Evolutionary conservation across 1,140 invertebrate genomes (phyloP).

Genomic region (Oryctes rhinoceros): DNA sequence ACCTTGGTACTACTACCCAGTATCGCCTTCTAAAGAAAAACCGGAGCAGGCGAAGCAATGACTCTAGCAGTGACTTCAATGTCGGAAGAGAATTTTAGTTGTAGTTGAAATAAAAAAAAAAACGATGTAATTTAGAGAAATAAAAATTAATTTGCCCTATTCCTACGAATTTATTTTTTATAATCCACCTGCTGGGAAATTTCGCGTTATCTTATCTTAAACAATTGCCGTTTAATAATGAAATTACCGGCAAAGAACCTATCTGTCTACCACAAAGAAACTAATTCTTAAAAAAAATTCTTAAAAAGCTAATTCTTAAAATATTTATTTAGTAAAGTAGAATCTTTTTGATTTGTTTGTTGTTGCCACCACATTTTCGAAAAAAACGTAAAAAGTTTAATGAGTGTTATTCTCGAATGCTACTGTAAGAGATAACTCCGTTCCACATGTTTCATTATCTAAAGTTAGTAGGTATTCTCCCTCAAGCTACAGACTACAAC

Average conservation of each 20-base stretch:
- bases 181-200: background rate
- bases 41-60: background rate
- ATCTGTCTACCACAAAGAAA: too few relatives aligned
- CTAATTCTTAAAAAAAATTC: background rate
- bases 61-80: background rate
- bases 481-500: too few relatives aligned
- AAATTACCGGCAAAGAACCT: too few relatives aligned
- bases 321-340: background rate
- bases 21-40: background rate
- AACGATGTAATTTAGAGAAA: slow-evolving; percentile 21
- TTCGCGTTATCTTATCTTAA: background rate
- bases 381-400: background rate
- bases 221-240: background rate
- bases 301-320: background rate
- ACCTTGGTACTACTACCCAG: slow-evolving; percentile 15
- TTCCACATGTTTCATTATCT: too few relatives aligned
- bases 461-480: too few relatives aligned
- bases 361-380: background rate
- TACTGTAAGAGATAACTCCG: too few relatives aligned
- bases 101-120: slow-evolving; percentile 11
- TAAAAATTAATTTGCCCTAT: slow-evolving; percentile 2
- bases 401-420: too few relatives aligned
- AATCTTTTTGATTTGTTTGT: background rate
- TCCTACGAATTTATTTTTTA: background rate
- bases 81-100: background rate